Evolutionary conservation across 2,113 vertebrate genomes (phyloP).

Genomic region (human): DNA sequence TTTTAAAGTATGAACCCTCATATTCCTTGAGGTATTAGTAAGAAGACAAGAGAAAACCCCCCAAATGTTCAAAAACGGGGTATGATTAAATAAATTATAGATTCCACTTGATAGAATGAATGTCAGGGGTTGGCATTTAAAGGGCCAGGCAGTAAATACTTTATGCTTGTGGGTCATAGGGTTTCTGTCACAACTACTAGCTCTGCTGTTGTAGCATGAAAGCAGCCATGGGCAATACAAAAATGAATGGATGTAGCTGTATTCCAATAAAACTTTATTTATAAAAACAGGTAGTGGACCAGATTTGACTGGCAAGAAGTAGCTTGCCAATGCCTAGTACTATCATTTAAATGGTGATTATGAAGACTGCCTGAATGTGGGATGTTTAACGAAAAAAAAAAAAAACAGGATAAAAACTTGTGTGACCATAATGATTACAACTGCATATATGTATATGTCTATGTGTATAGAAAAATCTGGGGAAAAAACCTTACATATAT

Average conservation of each 20-base stretch:
- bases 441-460: neutral
- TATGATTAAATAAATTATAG: neutral
- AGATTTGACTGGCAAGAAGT: neutral
- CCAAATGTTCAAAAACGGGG: neutral
- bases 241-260: neutral
- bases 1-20: neutral
- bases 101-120: neutral
- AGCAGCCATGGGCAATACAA: neutral
- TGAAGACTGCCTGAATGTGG: neutral
- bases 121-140: neutral
- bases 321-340: neutral
- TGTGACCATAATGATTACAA: neutral
- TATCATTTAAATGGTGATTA: neutral
- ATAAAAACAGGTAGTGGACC: neutral
- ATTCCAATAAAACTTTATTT: slow-evolving; percentile 39
- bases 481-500: neutral
- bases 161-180: neutral
- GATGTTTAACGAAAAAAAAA: slow-evolving; percentile 18
- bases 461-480: neutral
- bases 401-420: neutral
- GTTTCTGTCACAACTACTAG: neutral
- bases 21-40: neutral
- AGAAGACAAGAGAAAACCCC: neutral
- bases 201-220: neutral
- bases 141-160: neutral